Base-by-base conservation (phyloP, 2,888 invertebrate species). In the Lepidocyrtinus sp. region DNA sequence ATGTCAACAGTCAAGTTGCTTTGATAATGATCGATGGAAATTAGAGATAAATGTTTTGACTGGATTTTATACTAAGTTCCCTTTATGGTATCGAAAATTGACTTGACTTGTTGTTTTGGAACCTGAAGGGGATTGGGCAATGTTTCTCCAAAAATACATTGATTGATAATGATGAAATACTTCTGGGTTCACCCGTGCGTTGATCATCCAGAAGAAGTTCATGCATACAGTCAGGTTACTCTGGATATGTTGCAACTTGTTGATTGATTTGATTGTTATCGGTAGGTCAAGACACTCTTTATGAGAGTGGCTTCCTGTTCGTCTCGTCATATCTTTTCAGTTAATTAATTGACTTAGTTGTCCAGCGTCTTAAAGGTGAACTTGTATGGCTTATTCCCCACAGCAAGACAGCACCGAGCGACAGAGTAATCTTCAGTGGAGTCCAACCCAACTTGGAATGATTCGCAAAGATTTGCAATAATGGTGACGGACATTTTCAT, bases 391-490 rank as follows among this genome's bases (percentile, higher is more conserved):
- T 90, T 87, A 75, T 88, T 89, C 0, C 90, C 90, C 61, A 92
- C 88, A 0, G 92, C 92, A 61, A 92, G 88, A 68, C 90, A 90
- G 3, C 92, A 92, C 59, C 91, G 89, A 0, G 91, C 90, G 19
- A 83, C 90, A 78, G 89, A 89, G 87, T 92, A 92, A 70, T 87
- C 86, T 82, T 90, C 90, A 0, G 90, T 90, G 0, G 92, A 91
- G 5, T 90, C 91, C 2, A 91, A 90, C 17, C 88, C 73, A 0
- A 95, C 89, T 83, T 94, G 91, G 88, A 92, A 95, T 77, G 92
- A 90, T 85, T 93, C 93, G 76, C 95, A 89, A 0, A 95, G 90
- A 46, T 93, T 93, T 0, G 94, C 92, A 61, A 87, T 50, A 19
- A 82, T 71, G 7, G 81, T 77, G 55, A 86, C 83, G n/a, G 92